These are phyloP conservation scores for Coenonympha arcania DNA, from an alignment of 2,888 invertebrate species.

Conservation along the genomic window DNA sequence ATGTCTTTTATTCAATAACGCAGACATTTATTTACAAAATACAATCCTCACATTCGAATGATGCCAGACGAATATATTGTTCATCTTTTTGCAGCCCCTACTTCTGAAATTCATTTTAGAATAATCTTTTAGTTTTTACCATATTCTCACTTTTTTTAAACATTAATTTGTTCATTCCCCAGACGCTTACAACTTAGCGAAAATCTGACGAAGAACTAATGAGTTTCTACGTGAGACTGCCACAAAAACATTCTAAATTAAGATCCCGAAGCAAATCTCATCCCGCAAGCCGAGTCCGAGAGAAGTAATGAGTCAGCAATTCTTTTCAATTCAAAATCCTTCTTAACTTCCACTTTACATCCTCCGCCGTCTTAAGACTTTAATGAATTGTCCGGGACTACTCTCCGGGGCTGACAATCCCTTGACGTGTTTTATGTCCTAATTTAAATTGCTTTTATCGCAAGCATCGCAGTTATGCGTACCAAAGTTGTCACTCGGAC, in stretches of 20 bases:
- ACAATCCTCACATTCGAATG: no score
- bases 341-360: conserved; percentile 43
- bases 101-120: no score
- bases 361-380: conserved; percentile 45
- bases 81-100: no score
- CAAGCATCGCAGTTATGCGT: conserved; percentile 46
- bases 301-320: conserved; percentile 37
- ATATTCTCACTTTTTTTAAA: not conserved
- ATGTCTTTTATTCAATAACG: no score
- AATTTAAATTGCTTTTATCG: conserved; percentile 48
- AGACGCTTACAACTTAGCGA: not conserved
- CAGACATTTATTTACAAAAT: no score
- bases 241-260: conserved; percentile 27
- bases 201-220: not conserved
- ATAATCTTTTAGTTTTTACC: no score
- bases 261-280: conserved; percentile 22
- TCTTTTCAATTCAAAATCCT: conserved; percentile 46
- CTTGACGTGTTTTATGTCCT: conserved; percentile 59
- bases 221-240: conserved; percentile 2
- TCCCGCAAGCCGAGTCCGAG: conserved; percentile 33
- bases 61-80: no score
- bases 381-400: conserved; percentile 49
- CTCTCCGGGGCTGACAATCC: conserved; percentile 58
- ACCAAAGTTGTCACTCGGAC: conserved; percentile 20
- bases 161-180: not conserved